Percentiles rank a stretch among this genome's conserved stretches.
Evolutionary conservation across 2,888 invertebrate genomes (phyloP).

Genomic region (Dolichopus griseipennis): DNA sequence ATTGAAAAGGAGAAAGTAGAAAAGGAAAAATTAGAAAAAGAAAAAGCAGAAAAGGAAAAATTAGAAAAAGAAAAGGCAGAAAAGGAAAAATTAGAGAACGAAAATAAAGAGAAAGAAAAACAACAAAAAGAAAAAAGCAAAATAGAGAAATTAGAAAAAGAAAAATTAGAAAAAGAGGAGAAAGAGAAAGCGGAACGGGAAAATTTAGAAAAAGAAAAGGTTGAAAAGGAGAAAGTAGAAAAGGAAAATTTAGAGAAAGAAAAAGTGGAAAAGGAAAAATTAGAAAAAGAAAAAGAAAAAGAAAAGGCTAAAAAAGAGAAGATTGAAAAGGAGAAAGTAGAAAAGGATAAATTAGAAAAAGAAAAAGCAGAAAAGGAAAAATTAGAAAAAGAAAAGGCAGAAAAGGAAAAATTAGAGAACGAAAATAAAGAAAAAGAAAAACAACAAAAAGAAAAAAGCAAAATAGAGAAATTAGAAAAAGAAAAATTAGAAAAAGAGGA

Average conservation of each 20-base stretch:
- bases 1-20: no score
- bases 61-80: constrained; percentile 11
- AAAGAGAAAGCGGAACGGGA: constrained; percentile 19
- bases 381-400: not conserved
- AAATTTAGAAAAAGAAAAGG: constrained; percentile 15
- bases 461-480: constrained; percentile 20
- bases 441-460: constrained; percentile 10
- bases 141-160: no score
- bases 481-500: constrained; percentile 22
- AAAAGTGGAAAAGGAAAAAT: no score
- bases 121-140: constrained; percentile 21
- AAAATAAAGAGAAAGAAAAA: not conserved
- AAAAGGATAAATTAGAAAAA: constrained; percentile 12
- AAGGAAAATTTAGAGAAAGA: no score
- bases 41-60: not conserved
- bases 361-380: not conserved
- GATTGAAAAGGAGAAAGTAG: no score
- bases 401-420: constrained; percentile 10
- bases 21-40: constrained; percentile 16
- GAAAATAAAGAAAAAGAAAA: constrained; percentile 23
- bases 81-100: not conserved
- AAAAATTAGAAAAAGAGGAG: constrained; percentile 21
- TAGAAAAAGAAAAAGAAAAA: no score
- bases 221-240: no score
- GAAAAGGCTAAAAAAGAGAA: no score